Conservation (phyloP, 1,140 invertebrate species). For the Augochlora pura region DNA sequence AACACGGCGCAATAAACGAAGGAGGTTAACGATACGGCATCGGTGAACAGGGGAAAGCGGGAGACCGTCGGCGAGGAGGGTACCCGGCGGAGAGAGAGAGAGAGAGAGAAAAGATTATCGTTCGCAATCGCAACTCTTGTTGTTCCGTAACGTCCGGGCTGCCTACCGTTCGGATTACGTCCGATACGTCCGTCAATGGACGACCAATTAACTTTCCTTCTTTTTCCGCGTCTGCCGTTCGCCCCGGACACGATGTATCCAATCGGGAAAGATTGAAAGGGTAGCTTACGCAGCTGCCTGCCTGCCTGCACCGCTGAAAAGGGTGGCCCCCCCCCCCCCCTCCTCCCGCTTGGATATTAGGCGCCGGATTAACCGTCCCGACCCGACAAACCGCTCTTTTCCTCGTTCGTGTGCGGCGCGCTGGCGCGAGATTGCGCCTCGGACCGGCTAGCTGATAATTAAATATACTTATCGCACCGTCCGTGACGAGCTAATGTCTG, state of each 20-base stretch:
- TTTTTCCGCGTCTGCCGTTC: background rate
- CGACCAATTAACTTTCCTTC: slow-evolving; percentile 72
- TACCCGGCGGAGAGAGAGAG: no score
- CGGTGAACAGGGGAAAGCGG: background rate
- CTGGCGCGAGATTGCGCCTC: background rate
- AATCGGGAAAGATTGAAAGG: slow-evolving; percentile 72
- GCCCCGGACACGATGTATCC: slow-evolving; percentile 60
- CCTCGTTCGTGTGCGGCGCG: slow-evolving; percentile 11
- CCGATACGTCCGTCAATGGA: slow-evolving; percentile 70
- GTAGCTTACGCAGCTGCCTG: slow-evolving; percentile 57
- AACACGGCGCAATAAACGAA: slow-evolving; percentile 17
- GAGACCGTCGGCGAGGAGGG: no score
- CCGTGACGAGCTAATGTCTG: background rate
- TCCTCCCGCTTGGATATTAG: slow-evolving; percentile 69
- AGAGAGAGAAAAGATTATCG: slow-evolving; percentile 19
- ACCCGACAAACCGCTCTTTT: slow-evolving; percentile 60
- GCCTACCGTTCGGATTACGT: slow-evolving; percentile 67
- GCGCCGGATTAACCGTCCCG: slow-evolving; percentile 71
- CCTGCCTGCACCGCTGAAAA: slow-evolving; percentile 48
- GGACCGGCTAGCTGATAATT: slow-evolving; percentile 14
- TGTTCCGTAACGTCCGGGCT: slow-evolving; percentile 27
- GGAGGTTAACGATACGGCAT: slow-evolving; percentile 22
- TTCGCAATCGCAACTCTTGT: slow-evolving; percentile 61
- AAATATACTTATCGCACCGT: slow-evolving; percentile 14
- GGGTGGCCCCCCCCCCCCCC: slow-evolving; percentile 55